These are phyloP conservation scores for Ophraella communa DNA, from an alignment of 2,888 invertebrate species.

Conservation along the genomic window DNA sequence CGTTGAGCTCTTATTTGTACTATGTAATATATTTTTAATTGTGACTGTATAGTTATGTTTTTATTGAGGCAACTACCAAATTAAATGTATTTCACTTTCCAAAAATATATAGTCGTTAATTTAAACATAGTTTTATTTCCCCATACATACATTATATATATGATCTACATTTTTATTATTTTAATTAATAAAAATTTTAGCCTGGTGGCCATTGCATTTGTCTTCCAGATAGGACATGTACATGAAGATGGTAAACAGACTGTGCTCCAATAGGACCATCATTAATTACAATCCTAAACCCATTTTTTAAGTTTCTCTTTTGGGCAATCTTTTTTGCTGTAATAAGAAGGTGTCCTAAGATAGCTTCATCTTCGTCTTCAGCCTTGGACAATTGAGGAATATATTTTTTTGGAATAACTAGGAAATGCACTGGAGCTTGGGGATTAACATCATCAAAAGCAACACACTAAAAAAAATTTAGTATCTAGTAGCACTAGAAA, in stretches of 20 bases:
- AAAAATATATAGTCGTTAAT: constrained; percentile 53
- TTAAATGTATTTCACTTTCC: constrained; percentile 53
- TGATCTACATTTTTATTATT: too few species aligned
- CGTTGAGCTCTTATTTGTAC: constrained; percentile 42
- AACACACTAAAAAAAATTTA: constrained; percentile 73
- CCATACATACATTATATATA: background rate
- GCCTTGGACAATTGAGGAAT: constrained; percentile 83
- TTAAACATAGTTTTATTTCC: constrained; percentile 22
- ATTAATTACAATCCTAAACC: constrained; percentile 90
- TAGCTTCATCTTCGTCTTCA: constrained; percentile 74
- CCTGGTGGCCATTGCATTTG: constrained; percentile 97
- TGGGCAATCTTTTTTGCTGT: constrained; percentile 84
- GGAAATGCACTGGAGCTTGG: constrained; percentile 93
- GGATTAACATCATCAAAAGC: constrained; percentile 92
- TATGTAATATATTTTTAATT: constrained; percentile 42
- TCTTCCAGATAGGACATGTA: constrained; percentile 92
- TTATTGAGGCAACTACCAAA: constrained; percentile 57
- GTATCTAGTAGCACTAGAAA: constrained; percentile 57
- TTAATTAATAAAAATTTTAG: constrained; percentile 63
- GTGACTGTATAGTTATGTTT: constrained; percentile 54
- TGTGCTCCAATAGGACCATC: constrained; percentile 92
- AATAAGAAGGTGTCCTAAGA: constrained; percentile 80
- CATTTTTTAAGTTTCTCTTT: constrained; percentile 75
- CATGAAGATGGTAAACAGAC: constrained; percentile 92
- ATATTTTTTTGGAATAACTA: constrained; percentile 92